These are phyloP conservation scores for Collichthys lucidus DNA, from an alignment of 2,113 vertebrate species.

Conservation along the genomic window DNA sequence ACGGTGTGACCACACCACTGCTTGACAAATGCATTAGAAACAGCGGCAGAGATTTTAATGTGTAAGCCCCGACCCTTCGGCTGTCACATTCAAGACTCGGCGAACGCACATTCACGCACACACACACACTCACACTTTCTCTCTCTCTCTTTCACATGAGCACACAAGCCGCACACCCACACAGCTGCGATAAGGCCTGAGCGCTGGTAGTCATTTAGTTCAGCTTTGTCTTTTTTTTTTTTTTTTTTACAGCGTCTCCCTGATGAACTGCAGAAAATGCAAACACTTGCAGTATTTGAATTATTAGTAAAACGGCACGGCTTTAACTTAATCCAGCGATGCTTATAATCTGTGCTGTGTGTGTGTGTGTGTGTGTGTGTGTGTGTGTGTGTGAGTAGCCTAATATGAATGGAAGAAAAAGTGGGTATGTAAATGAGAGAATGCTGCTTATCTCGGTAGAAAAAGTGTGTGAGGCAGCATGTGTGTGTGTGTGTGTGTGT, in stretches of 20 bases:
- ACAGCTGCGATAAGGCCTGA: constrained; percentile 68
- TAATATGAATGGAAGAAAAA: constrained; percentile 50
- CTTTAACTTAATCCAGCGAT: constrained; percentile 69
- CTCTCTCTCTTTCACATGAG: constrained; percentile 36
- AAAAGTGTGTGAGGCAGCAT: constrained; percentile 9
- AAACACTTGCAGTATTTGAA: constrained; percentile 71
- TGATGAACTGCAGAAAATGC: constrained; percentile 69
- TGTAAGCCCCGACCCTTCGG: constrained; percentile 42
- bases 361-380: not conserved
- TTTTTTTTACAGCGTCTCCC: constrained; percentile 50
- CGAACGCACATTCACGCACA: not conserved
- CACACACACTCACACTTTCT: not conserved
- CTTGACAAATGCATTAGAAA: constrained; percentile 57
- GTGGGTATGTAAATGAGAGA: constrained; percentile 55
- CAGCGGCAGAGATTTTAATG: constrained; percentile 46
- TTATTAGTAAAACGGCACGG: constrained; percentile 69
- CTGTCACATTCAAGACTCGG: constrained; percentile 56
- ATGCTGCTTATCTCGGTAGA: constrained; percentile 47
- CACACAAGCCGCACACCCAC: constrained; percentile 67
- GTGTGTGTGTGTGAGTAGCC: constrained; percentile 30
- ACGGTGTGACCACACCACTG: constrained; percentile 20
- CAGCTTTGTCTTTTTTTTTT: constrained; percentile 73
- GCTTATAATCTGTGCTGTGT: constrained; percentile 60
- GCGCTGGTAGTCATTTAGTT: constrained; percentile 74
- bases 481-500: constrained; percentile 11